These are phyloP conservation scores for Nudaria mundana DNA, from an alignment of 2,888 invertebrate genomes.

Conservation along the genomic window DNA sequence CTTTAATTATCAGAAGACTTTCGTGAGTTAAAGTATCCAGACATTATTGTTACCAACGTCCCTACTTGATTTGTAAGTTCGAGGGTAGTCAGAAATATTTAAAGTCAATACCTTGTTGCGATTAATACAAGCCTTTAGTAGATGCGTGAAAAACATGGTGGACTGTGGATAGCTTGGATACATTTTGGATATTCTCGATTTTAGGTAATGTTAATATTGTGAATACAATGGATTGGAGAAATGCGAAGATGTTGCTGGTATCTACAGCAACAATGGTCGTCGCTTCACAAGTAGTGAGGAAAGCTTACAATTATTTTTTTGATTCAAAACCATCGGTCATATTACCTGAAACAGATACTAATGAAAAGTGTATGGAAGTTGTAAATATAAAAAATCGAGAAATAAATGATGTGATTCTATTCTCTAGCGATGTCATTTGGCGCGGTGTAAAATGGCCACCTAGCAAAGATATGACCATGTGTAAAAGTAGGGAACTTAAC, in stretches of 20 bases:
- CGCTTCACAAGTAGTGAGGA: slow-evolving; percentile 66
- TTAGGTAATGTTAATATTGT: slow-evolving; percentile 28
- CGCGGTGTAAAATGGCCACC: slow-evolving; percentile 62
- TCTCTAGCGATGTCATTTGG: slow-evolving; percentile 66
- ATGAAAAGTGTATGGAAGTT: slow-evolving; percentile 56
- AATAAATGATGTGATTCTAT: slow-evolving; percentile 74
- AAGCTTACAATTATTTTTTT: slow-evolving; percentile 61
- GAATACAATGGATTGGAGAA: slow-evolving; percentile 68
- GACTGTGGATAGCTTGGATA: slow-evolving; percentile 40
- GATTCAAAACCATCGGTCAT: slow-evolving; percentile 35
- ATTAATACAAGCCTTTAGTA: slow-evolving; percentile 21
- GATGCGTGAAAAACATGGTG: slow-evolving; percentile 69
- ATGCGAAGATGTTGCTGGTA: slow-evolving; percentile 62
- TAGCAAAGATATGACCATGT: slow-evolving; percentile 60
- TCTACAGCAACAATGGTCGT: slow-evolving; percentile 68
- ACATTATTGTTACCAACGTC: too few relatives aligned
- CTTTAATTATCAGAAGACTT: too few relatives aligned
- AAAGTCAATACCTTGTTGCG: slow-evolving; percentile 5
- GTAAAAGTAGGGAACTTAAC: slow-evolving; percentile 69
- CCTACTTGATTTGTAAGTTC: too few relatives aligned
- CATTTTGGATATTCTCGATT: slow-evolving; percentile 32
- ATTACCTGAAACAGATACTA: slow-evolving; percentile 37
- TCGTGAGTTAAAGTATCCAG: too few relatives aligned
- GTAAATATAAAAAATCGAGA: slow-evolving; percentile 60
- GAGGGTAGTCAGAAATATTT: slow-evolving; percentile 43